Percentiles rank a stretch among this genome's conserved stretches.
These are phyloP conservation scores for Phataginus tetradactyla DNA, from an alignment of 2,797 vertebrate species.

Conservation along the genomic window DNA sequence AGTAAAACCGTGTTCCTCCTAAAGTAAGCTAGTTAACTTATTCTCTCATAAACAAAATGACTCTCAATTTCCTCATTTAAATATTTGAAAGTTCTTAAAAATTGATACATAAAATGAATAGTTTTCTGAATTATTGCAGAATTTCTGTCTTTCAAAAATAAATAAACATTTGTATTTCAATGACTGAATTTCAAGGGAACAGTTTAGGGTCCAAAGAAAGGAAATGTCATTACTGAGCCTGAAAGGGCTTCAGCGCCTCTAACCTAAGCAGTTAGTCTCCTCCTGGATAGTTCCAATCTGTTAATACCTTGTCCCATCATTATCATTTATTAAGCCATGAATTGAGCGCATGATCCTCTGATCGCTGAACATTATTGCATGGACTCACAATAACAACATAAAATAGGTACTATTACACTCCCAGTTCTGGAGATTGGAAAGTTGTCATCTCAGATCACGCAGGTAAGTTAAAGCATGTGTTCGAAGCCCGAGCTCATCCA, in stretches of 20 bases:
- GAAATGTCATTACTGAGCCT: not conserved
- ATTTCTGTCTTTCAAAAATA: constrained; percentile 23
- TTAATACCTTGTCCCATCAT: not conserved
- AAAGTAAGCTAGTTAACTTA: constrained; percentile 19
- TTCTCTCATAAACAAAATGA: constrained; percentile 2
- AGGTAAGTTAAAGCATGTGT: not conserved
- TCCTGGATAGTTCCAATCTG: not conserved
- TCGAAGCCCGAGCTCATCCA: not conserved
- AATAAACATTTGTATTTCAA: not conserved
- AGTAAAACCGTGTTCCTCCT: constrained; percentile 20
- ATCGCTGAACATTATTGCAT: not conserved
- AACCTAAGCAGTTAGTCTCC: not conserved
- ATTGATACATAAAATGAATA: not conserved
- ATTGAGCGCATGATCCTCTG: not conserved
- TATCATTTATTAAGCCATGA: not conserved
- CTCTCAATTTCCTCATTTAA: not conserved
- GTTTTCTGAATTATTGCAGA: constrained; percentile 25
- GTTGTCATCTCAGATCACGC: not conserved
- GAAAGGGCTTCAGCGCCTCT: not conserved
- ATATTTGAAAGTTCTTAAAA: constrained; percentile 31
- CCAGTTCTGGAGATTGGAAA: not conserved
- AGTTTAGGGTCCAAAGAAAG: not conserved
- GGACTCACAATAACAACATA: not conserved
- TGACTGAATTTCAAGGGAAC: constrained; percentile 37
- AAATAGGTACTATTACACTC: not conserved